phyloP scores from a whole-genome alignment of 2,797 vertebrate genomes.

The Choloepus didactylus region DNA sequence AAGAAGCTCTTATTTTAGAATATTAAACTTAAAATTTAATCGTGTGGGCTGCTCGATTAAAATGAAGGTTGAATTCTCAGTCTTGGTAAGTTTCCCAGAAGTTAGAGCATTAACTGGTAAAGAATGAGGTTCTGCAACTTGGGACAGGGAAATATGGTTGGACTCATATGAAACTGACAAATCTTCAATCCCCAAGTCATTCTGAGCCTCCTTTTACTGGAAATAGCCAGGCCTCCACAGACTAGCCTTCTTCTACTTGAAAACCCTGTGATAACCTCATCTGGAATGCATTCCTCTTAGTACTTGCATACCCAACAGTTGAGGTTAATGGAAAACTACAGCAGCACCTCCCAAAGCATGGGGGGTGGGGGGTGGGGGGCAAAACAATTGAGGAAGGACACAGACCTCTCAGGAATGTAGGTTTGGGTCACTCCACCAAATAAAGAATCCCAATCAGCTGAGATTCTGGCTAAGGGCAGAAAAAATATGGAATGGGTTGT shows the following conservation, averaged over 20 bases:
- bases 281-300: neutral
- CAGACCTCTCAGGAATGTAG: neutral
- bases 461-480: neutral
- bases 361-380: neutral
- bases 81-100: conserved; percentile 26
- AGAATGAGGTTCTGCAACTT: neutral
- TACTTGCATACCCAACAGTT: neutral
- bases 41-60: neutral
- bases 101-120: neutral
- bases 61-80: neutral
- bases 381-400: neutral
- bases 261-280: neutral
- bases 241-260: neutral
- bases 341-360: neutral
- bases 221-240: neutral
- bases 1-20: neutral
- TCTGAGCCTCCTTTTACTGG: neutral
- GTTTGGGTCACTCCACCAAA: neutral
- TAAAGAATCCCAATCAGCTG: neutral
- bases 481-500: neutral
- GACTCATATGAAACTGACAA: neutral
- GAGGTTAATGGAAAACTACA: neutral
- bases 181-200: neutral
- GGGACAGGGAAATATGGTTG: neutral
- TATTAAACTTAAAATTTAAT: neutral